A percentile compares a stretch with the other conserved stretches of the same genome.
phyloP scores from a whole-genome alignment of 2,797 vertebrate species.

The Propithecus perrieri region DNA sequence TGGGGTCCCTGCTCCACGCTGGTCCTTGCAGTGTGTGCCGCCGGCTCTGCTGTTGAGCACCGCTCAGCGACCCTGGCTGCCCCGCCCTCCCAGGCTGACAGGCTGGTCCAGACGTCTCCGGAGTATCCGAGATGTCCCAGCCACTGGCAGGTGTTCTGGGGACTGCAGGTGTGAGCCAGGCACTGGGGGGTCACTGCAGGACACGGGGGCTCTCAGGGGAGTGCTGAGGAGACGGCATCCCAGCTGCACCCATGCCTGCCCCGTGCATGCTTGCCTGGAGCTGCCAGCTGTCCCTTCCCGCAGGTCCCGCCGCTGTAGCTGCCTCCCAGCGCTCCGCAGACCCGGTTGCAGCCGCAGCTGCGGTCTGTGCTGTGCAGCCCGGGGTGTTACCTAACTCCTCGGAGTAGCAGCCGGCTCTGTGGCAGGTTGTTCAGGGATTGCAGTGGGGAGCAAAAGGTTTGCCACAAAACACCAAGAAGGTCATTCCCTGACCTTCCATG shows the following conservation, averaged over 20 bases:
- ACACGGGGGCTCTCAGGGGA: fast-evolving
- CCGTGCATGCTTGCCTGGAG: fast-evolving
- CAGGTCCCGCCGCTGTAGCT: not conserved
- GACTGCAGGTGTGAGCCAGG: fast-evolving
- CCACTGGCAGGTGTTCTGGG: not conserved
- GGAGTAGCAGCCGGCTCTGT: fast-evolving
- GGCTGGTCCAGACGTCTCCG: not conserved
- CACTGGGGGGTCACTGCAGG: not conserved
- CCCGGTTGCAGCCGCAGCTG: not conserved
- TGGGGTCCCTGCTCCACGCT: not conserved
- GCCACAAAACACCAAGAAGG: not conserved
- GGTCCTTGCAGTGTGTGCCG: not conserved
- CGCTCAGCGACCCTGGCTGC: not conserved
- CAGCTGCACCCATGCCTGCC: not conserved
- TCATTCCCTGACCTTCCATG: not conserved
- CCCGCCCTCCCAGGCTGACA: not conserved
- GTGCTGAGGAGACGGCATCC: fast-evolving
- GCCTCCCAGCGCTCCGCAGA: not conserved
- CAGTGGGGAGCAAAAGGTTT: not conserved
- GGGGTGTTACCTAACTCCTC: conserved; percentile 13
- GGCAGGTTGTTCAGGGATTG: not conserved
- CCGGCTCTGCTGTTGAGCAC: not conserved
- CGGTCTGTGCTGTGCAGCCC: not conserved
- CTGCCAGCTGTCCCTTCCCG: not conserved
- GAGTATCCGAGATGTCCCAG: fast-evolving